Evolutionary conservation across 2,797 vertebrate genomes (phyloP), one percentile per base, ranked within the genome.

Genomic region (Coregonus sp.): DNA sequence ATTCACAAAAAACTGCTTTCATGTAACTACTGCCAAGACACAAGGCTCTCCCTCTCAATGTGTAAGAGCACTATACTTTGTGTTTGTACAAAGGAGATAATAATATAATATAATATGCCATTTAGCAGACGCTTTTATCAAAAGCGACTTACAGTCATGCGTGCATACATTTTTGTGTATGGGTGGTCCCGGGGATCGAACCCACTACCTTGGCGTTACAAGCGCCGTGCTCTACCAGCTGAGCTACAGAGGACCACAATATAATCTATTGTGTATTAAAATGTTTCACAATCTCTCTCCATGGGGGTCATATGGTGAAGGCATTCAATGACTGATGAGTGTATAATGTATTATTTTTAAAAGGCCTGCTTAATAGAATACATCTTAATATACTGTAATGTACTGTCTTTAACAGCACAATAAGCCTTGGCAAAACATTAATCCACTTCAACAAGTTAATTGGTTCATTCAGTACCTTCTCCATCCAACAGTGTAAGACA

Each of bases 11-110:
- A 25, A 25, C 25, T 25, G 25, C 25, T 25, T 25, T 25, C 25
- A 25, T 25, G 86, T 77, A 81, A 71, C 74, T 86, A 84, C 79
- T 2, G 20, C 40, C 68, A 76, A 68, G n/a, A n/a, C n/a, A 65
- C 20, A 73, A 86, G 75, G 65, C 47, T 80, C 79, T 85, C 80
- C 80, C 80, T 79, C 73, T 78, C 81, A 77, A 74, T 78, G 83
- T 67, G 18, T 80, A 78, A 82, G 77, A 79, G 78, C 81, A 80
- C 72, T 79, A 65, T 81, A 86, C 75, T 81, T 78, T 83, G 82
- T 81, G 77, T 77, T 66, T 79, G 81, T 79, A 82, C 82, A 80
- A 80, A 86, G 86, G 78, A 25, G 25, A 25, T 25, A 1, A 25
- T 25, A 25, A 25, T 25, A 25, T 25, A 25, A 25, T 25, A 25